phyloP scores from a whole-genome alignment of 2,113 vertebrate species.

The Tragelaphus scriptus region DNA sequence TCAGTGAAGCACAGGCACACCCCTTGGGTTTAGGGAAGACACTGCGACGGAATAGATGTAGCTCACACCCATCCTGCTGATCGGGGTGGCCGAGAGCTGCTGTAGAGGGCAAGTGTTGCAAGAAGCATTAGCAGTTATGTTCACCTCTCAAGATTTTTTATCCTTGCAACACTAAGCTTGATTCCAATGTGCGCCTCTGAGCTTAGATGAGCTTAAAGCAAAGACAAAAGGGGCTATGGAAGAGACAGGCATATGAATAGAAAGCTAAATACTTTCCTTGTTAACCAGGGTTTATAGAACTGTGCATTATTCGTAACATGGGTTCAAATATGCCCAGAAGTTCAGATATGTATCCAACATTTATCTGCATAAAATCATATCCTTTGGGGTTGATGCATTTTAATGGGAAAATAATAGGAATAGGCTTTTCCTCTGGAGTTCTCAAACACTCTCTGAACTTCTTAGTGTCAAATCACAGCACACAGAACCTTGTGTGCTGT shows the following conservation, averaged over 20 bases:
- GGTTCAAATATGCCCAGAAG: not conserved
- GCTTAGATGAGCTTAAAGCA: slow-evolving; percentile 15
- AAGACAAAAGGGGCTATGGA: slow-evolving; percentile 35
- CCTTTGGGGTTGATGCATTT: not conserved
- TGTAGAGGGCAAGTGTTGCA: not conserved
- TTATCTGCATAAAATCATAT: slow-evolving; percentile 7
- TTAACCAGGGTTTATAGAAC: not conserved
- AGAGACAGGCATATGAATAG: not conserved
- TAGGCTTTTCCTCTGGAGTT: not conserved
- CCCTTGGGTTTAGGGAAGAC: slow-evolving; percentile 30
- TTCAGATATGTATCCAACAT: slow-evolving; percentile 25
- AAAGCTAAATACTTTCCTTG: not conserved
- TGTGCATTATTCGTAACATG: not conserved
- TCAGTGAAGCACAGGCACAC: slow-evolving; percentile 54
- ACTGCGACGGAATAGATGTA: slow-evolving; percentile 49
- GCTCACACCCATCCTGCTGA: not conserved
- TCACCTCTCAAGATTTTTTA: slow-evolving; percentile 37
- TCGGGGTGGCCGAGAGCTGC: slow-evolving; percentile 10
- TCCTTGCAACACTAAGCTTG: slow-evolving; percentile 23
- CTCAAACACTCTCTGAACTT: not conserved
- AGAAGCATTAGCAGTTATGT: not conserved
- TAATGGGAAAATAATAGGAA: slow-evolving; percentile 37
- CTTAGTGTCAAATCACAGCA: not conserved
- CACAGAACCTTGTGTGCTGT: not conserved
- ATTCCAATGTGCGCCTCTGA: slow-evolving; percentile 20